A percentile compares a stretch with the other conserved stretches of the same genome.
phyloP scores from a whole-genome alignment of 2,888 invertebrate genomes.

The Unio pictorum region DNA sequence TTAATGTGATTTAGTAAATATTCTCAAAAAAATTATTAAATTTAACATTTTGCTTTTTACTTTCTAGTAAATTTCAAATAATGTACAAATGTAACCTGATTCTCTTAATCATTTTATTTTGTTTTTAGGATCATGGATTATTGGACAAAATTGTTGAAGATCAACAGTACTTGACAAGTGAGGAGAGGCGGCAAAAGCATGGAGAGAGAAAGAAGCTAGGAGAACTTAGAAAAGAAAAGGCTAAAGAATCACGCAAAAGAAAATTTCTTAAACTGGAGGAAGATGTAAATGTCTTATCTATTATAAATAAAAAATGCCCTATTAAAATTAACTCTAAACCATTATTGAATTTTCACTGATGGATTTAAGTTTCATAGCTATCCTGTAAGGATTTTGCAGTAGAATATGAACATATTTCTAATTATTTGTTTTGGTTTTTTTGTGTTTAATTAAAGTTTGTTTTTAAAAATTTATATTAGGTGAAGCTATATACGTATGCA shows the following conservation, averaged over 20 bases:
- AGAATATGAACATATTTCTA: too few relatives aligned
- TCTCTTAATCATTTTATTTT: not conserved
- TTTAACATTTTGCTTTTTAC: too few relatives aligned
- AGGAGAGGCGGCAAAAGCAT: constrained; percentile 86
- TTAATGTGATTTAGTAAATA: too few relatives aligned
- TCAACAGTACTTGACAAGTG: constrained; percentile 52
- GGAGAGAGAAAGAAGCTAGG: constrained; percentile 91
- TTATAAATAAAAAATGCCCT: not conserved
- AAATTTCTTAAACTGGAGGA: constrained; percentile 78
- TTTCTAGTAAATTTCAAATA: too few relatives aligned
- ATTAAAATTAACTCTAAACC: not conserved
- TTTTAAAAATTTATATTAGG: too few relatives aligned
- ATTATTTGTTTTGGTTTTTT: too few relatives aligned
- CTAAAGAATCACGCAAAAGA: constrained; percentile 79
- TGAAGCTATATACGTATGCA: too few relatives aligned
- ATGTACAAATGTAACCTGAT: too few relatives aligned
- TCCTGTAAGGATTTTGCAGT: too few relatives aligned
- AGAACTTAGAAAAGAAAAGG: constrained; percentile 82
- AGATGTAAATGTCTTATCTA: constrained; percentile 34
- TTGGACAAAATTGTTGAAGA: constrained; percentile 49
- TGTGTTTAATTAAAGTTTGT: too few relatives aligned
- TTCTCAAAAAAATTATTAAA: too few relatives aligned
- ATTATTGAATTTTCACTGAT: constrained; percentile 37
- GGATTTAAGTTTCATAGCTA: constrained; percentile 11
- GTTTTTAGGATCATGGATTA: constrained; percentile 65